Evolutionary conservation across 2,888 invertebrate genomes (phyloP).

Genomic region (Eupithecia vulgata): DNA sequence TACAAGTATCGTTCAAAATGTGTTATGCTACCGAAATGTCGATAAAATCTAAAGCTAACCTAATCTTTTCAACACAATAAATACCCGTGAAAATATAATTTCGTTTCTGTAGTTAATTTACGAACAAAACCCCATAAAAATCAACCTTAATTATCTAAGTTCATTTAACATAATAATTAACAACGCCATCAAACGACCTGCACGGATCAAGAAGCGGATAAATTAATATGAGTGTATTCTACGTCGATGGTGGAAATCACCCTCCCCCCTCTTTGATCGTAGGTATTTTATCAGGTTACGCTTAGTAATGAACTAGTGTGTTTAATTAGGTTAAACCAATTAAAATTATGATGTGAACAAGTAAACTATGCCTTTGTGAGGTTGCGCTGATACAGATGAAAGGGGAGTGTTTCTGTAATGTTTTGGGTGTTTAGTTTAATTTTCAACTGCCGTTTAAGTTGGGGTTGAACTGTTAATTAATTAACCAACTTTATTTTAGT

Average conservation of each 20-base stretch:
- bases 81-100: not conserved
- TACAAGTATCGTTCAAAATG: not conserved
- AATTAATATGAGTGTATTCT: constrained; percentile 7
- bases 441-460: constrained; percentile 7
- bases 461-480: not conserved
- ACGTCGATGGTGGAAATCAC: too few relatives aligned
- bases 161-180: constrained; percentile 2
- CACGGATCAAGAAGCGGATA: not conserved
- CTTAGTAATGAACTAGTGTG: constrained; percentile 33
- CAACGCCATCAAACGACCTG: not conserved
- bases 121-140: not conserved
- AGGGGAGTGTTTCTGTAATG: constrained; percentile 30
- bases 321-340: constrained; percentile 43
- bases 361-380: constrained; percentile 43
- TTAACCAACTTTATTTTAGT: not conserved
- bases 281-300: constrained; percentile 18
- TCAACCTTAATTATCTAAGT: not conserved
- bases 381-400: constrained; percentile 38
- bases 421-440: constrained; percentile 29
- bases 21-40: not conserved
- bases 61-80: not conserved
- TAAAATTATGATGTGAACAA: constrained; percentile 41
- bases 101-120: not conserved
- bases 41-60: not conserved
- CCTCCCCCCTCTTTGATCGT: too few relatives aligned